Evolutionary conservation across 2,797 vertebrate genomes (phyloP).

Genomic region (Danio aesculapii): DNA sequence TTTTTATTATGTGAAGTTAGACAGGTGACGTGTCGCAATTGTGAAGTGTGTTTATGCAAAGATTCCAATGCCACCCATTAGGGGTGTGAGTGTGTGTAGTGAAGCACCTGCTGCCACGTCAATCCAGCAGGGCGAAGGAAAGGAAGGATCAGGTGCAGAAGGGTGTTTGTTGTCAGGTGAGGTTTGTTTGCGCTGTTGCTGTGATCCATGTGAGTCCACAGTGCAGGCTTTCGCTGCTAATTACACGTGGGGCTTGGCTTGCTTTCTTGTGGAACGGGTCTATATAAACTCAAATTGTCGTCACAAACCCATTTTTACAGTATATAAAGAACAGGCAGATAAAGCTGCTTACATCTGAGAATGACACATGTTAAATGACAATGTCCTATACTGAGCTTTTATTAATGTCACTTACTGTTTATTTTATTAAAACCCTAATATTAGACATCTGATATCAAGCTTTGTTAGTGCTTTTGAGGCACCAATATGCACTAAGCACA

Average conservation of each 20-base stretch:
- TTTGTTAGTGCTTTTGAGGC: no score
- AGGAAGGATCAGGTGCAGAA: slow-evolving; percentile 59
- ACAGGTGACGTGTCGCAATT: background rate
- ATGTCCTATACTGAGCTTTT: no score
- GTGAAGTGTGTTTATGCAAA: slow-evolving; percentile 17
- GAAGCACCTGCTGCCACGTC: slow-evolving; percentile 68
- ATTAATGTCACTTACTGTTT: no score
- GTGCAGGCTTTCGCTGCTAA: slow-evolving; percentile 27
- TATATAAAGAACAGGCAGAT: no score
- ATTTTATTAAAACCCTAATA: no score
- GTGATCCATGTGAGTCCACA: slow-evolving; percentile 58
- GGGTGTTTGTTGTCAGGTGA: slow-evolving; percentile 67
- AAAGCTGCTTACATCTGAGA: no score
- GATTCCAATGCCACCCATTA: slow-evolving; percentile 58
- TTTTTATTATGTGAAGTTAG: background rate
- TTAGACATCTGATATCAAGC: no score
- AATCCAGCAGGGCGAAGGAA: slow-evolving; percentile 57
- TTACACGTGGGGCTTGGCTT: background rate
- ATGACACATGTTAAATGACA: no score
- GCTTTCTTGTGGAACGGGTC: background rate
- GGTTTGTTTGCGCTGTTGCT: slow-evolving; percentile 70
- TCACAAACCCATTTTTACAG: background rate
- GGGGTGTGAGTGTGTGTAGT: slow-evolving; percentile 48
- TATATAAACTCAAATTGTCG: background rate
- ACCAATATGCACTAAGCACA: no score